Conservation (phyloP, 2,797 vertebrate species). For the Enteromius mattozi region DNA sequence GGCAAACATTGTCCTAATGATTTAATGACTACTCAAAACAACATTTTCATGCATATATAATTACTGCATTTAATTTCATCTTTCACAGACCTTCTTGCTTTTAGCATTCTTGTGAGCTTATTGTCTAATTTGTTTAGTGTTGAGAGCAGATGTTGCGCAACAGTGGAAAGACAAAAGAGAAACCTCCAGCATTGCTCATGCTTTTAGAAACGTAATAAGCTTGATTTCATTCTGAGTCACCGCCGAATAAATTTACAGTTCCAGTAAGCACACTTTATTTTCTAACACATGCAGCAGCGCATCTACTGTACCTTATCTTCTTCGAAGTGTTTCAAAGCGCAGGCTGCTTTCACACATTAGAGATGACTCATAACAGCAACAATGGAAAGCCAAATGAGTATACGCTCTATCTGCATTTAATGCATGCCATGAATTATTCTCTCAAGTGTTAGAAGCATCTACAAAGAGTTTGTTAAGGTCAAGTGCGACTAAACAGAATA, state of each 20-base stretch:
- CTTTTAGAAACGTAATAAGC: conserved; percentile 14
- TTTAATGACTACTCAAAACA: background rate
- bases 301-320: conserved; percentile 51
- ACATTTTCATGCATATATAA: background rate
- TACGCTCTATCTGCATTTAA: conserved; percentile 8
- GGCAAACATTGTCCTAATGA: background rate
- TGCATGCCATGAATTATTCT: conserved; percentile 26
- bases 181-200: conserved; percentile 16
- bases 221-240: conserved; percentile 31
- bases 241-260: conserved; percentile 32
- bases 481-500: conserved; percentile 11
- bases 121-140: conserved; percentile 33
- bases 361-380: conserved; percentile 40
- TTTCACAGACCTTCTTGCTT: conserved; percentile 2
- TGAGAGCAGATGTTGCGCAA: conserved; percentile 40
- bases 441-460: background rate
- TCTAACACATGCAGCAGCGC: conserved; percentile 25
- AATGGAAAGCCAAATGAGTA: conserved; percentile 16
- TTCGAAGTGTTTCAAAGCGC: conserved; percentile 26
- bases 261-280: conserved; percentile 33
- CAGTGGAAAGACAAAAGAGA: conserved; percentile 23
- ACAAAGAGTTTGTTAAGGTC: conserved; percentile 16
- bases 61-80: background rate
- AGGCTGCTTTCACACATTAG: conserved; percentile 27
- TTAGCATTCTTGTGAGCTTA: conserved; percentile 10